Evolutionary conservation across 2,888 invertebrate species (phyloP).

Genomic region (Lissonota sp.): DNA sequence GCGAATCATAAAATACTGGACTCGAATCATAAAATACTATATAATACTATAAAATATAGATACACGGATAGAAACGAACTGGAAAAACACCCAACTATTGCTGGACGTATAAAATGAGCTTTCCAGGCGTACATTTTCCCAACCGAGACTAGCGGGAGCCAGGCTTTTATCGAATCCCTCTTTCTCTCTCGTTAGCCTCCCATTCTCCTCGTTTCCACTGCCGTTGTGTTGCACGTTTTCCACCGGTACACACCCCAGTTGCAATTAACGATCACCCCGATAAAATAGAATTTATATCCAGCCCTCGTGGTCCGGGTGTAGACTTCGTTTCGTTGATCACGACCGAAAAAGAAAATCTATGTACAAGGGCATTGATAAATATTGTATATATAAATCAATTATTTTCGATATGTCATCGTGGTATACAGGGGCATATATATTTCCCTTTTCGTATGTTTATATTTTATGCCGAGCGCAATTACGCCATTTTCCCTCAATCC

Average conservation of each 20-base stretch:
- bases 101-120: conserved; percentile 54
- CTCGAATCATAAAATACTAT: too few species aligned
- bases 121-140: conserved; percentile 59
- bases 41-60: too few species aligned
- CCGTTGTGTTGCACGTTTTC: conserved; percentile 55
- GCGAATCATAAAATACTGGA: too few species aligned
- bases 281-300: conserved; percentile 70
- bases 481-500: conserved; percentile 30
- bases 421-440: conserved; percentile 26
- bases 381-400: background rate
- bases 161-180: conserved; percentile 67
- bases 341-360: conserved; percentile 27
- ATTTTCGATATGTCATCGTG: background rate
- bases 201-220: conserved; percentile 26
- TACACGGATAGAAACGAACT: conserved; percentile 44
- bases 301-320: conserved; percentile 29
- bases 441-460: conserved; percentile 18
- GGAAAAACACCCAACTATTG: conserved; percentile 61
- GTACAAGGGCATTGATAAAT: background rate
- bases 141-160: conserved; percentile 67
- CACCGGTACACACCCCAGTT: conserved; percentile 63
- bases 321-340: conserved; percentile 37
- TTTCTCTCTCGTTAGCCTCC: too few species aligned
- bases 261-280: conserved; percentile 71
- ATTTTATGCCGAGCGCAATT: conserved; percentile 31